A percentile compares a stretch with the other conserved stretches of the same genome.
These are phyloP conservation scores for Scaeva pyrastri DNA, from an alignment of 2,888 invertebrate species.

Conservation along the genomic window DNA sequence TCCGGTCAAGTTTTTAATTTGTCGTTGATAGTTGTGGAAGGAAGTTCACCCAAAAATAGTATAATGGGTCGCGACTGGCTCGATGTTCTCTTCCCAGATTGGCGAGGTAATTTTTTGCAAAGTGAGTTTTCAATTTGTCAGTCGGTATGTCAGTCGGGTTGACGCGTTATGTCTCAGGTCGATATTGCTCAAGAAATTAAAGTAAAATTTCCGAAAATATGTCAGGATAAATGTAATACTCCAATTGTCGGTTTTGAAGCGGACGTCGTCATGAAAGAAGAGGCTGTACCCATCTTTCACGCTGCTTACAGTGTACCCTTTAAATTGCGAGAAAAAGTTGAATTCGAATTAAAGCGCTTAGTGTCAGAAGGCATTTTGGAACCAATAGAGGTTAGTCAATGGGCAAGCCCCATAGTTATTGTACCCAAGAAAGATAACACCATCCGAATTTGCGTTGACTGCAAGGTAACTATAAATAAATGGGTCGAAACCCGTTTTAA, in stretches of 20 bases:
- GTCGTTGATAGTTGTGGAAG: background rate
- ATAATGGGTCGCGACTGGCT: constrained; percentile 5
- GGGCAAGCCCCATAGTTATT: no score
- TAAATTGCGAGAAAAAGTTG: constrained; percentile 5
- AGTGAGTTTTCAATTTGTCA: background rate
- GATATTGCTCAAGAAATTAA: background rate
- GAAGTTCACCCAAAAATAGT: constrained; percentile 6
- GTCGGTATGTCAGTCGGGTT: background rate
- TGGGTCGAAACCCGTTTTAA: constrained; percentile 5
- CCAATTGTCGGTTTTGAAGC: background rate
- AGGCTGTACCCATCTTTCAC: constrained; percentile 6
- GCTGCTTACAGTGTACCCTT: background rate
- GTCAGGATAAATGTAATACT: background rate
- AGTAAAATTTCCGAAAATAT: background rate
- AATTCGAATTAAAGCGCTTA: background rate
- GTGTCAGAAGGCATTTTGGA: background rate
- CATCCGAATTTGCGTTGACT: background rate
- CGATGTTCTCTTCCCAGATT: background rate
- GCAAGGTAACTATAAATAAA: constrained; percentile 12
- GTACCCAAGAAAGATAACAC: no score
- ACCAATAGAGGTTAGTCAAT: background rate
- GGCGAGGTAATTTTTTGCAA: constrained; percentile 1
- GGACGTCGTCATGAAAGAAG: background rate
- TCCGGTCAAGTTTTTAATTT: background rate
- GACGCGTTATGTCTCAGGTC: background rate